Conservation (phyloP, 2,113 vertebrate species). For the Psittacula cyanocephala region DNA sequence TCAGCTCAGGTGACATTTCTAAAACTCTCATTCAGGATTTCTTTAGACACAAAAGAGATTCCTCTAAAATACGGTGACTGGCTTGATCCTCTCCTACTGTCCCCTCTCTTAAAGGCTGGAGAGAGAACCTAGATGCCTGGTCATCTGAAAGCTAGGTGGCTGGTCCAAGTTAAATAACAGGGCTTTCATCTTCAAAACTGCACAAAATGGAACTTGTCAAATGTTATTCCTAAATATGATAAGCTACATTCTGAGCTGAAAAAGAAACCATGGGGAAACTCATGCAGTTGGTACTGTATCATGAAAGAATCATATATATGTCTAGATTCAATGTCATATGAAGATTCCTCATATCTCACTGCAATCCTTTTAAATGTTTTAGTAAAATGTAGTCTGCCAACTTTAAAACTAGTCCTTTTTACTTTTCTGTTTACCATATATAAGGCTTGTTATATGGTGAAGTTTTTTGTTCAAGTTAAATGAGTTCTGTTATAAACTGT, state of each 20-base stretch:
- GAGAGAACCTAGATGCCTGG: neutral
- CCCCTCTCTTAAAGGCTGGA: neutral
- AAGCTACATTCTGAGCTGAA: neutral
- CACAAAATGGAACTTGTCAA: neutral
- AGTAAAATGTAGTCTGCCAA: neutral
- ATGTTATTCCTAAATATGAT: neutral
- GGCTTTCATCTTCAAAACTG: neutral
- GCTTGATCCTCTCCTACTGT: neutral
- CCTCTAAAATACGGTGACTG: neutral
- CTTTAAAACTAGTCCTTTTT: neutral
- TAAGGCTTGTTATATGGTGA: neutral
- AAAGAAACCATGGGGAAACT: neutral
- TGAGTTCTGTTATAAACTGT: slow-evolving; percentile 68
- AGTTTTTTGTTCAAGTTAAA: slow-evolving; percentile 62
- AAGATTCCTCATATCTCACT: neutral
- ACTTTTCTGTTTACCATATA: neutral
- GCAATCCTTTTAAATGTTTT: neutral
- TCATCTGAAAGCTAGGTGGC: neutral
- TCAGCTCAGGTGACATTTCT: neutral
- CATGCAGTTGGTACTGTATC: neutral
- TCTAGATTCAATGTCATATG: neutral
- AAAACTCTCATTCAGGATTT: neutral
- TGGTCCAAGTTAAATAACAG: neutral
- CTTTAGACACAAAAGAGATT: neutral
- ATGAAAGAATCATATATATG: neutral